Evolutionary conservation across 1,140 invertebrate genomes (phyloP).

Genomic region (Stegodyphus mimosarum): DNA sequence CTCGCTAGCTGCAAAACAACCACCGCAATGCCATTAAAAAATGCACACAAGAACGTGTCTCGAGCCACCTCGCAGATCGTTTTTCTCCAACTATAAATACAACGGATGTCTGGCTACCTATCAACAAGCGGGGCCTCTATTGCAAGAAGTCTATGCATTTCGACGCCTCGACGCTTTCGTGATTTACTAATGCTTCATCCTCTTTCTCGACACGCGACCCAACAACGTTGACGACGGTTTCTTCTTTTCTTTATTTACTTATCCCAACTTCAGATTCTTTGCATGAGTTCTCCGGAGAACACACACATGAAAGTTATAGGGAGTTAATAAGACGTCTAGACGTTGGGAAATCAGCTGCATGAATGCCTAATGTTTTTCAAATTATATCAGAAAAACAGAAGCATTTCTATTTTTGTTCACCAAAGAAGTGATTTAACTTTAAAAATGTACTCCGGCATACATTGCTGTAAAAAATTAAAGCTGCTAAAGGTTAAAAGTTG

Average conservation of each 20-base stretch:
- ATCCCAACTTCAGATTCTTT: no score
- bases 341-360: neutral
- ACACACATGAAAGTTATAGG: neutral
- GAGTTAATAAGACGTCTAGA: slow-evolving; percentile 20
- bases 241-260: neutral
- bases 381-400: no score
- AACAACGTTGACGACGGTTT: neutral
- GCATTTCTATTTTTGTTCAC: no score
- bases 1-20: slow-evolving; percentile 34
- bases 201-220: neutral
- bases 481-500: no score
- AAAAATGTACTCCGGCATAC: no score
- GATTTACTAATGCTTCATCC: slow-evolving; percentile 37
- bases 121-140: slow-evolving; percentile 31
- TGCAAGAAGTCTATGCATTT: slow-evolving; percentile 25
- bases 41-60: neutral
- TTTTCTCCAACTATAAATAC: slow-evolving; percentile 54
- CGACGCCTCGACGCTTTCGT: slow-evolving; percentile 20
- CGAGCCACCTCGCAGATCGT: slow-evolving; percentile 25
- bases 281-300: no score
- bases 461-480: no score
- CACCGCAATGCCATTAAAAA: slow-evolving; percentile 4
- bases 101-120: slow-evolving; percentile 31
- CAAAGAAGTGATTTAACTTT: no score
- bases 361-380: no score